These are phyloP conservation scores for Latrodectus elegans DNA, from an alignment of 2,888 invertebrate species.

Conservation along the genomic window DNA sequence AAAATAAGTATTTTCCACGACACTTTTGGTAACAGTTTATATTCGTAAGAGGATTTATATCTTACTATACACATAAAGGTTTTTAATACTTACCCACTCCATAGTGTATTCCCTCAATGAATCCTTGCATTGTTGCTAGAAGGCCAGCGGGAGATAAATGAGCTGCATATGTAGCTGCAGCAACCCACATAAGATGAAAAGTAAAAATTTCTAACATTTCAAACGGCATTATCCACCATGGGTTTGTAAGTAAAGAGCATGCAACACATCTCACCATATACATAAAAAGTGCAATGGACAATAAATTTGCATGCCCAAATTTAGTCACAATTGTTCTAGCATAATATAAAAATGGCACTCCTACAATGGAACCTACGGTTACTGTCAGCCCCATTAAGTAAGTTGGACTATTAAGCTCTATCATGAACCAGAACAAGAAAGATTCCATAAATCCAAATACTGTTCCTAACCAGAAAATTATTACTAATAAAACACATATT, in stretches of 20 bases:
- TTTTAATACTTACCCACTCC: constrained; percentile 81
- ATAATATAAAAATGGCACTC: constrained; percentile 88
- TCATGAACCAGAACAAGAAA: constrained; percentile 87
- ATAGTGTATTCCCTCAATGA: constrained; percentile 90
- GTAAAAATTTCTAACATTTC: constrained; percentile 91
- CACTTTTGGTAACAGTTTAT: no score
- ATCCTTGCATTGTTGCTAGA: constrained; percentile 88
- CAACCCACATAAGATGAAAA: constrained; percentile 93
- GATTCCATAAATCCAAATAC: constrained; percentile 93
- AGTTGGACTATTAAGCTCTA: constrained; percentile 87
- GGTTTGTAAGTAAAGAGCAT: constrained; percentile 88
- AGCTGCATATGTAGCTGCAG: constrained; percentile 90
- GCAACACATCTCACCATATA: constrained; percentile 86
- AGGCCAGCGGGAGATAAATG: constrained; percentile 88
- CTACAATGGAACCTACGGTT: constrained; percentile 87
- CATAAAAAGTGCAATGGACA: constrained; percentile 88
- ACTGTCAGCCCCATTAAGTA: constrained; percentile 88
- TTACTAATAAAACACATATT: constrained; percentile 86
- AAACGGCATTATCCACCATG: constrained; percentile 92
- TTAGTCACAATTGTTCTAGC: constrained; percentile 87
- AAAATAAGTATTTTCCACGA: no score
- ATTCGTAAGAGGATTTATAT: no score
- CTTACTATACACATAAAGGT: no score
- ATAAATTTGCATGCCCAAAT: constrained; percentile 88
- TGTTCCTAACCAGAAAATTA: constrained; percentile 87